phyloP scores from a whole-genome alignment of 2,797 vertebrate genomes.

The Vespertilio murinus region DNA sequence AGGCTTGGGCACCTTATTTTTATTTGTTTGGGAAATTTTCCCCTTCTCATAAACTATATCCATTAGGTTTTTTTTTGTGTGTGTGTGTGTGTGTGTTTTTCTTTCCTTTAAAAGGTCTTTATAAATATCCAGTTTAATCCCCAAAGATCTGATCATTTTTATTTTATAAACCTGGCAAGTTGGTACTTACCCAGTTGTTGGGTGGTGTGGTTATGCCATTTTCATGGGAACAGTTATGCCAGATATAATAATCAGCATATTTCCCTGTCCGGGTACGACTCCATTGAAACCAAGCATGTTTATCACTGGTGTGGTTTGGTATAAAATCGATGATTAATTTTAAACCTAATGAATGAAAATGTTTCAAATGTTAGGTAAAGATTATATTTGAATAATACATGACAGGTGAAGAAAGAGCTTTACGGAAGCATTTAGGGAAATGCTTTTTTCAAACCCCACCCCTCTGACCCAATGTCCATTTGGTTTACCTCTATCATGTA shows the following conservation, averaged over 20 bases:
- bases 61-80: not conserved
- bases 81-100: no score
- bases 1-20: not conserved
- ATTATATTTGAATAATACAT: not conserved
- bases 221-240: constrained; percentile 87
- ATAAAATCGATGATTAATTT: constrained; percentile 97
- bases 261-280: constrained; percentile 89
- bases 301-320: constrained; percentile 97
- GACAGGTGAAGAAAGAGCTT: not conserved
- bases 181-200: constrained; percentile 94
- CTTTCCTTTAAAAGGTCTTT: not conserved
- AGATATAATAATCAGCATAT: constrained; percentile 95
- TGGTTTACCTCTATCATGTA: constrained; percentile 91
- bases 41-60: not conserved
- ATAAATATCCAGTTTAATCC: not conserved
- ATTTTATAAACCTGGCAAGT: fast-evolving
- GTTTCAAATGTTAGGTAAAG: constrained; percentile 14
- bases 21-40: not conserved
- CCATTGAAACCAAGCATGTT: constrained; percentile 94
- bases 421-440: not conserved
- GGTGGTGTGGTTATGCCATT: constrained; percentile 82
- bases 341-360: constrained; percentile 86
- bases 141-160: not conserved
- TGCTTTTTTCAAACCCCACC: not conserved
- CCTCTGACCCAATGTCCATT: not conserved